phyloP scores from a whole-genome alignment of 2,113 vertebrate genomes.

The Gasterosteus nipponicus region DNA sequence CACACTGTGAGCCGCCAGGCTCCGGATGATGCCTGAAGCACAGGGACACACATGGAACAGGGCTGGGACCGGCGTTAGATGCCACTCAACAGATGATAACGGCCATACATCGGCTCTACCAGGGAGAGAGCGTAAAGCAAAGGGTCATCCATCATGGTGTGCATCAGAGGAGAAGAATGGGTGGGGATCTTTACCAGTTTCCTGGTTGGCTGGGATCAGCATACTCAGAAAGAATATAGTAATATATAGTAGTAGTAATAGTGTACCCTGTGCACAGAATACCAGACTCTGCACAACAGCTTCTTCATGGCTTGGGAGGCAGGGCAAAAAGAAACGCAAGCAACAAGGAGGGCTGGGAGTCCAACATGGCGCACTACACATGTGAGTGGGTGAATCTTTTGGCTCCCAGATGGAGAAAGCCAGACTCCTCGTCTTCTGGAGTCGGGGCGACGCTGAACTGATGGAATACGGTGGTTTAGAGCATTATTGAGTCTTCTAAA shows the following conservation, averaged over 20 bases:
- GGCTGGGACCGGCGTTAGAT: not conserved
- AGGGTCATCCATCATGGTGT: not conserved
- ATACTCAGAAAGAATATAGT: not conserved
- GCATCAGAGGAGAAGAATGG: not conserved
- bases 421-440: too few relatives aligned
- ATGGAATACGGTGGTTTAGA: too few relatives aligned
- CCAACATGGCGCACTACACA: not conserved
- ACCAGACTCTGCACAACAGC: not conserved
- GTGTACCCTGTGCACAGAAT: not conserved
- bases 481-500: too few relatives aligned
- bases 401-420: too few relatives aligned
- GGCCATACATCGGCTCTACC: not conserved
- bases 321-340: not conserved
- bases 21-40: slow-evolving; percentile 92
- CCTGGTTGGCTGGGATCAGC: not conserved
- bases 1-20: slow-evolving; percentile 93
- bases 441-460: too few relatives aligned
- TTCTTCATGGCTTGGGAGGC: not conserved
- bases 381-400: not conserved
- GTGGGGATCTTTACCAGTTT: not conserved
- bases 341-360: not conserved
- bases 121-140: too few relatives aligned
- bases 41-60: not conserved
- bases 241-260: not conserved
- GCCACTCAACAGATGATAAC: too few relatives aligned